Evolutionary conservation across 2,888 invertebrate species (phyloP), one percentile per base, ranked within the genome.

Genomic region (Slavum lentiscoides): DNA sequence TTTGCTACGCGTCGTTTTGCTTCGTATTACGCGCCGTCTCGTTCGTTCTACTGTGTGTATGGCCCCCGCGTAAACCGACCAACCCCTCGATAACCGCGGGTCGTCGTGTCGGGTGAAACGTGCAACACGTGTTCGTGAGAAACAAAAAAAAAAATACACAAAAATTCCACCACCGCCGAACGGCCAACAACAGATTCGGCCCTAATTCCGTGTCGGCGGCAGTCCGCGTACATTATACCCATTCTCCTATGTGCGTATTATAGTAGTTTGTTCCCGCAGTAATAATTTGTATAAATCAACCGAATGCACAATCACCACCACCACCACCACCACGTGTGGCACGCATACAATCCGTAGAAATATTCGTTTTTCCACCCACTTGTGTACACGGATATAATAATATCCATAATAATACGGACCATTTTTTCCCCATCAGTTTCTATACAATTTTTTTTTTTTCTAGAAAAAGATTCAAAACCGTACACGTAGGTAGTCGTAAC

Each of bases 81-180:
- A 30, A 30, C 43, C 43, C 11, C 43, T 11, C 43, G 43, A 43
- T 30, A 30, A 30, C 30, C 30, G 30, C 30, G 30, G 30, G 30
- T 30, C 59, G 21, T 68, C 68, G 49, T 49, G 68, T 49, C 30
- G 15, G 39, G 21, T 49, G 3, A 11, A 53, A 53, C 43, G 23
- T 75, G 39, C 75, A 67, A 75, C 75, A 68, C 9, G 75, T 76
- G 75, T 68, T 76, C 68, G 68, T 68, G 59, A 23, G 67, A 68
- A 68, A 67, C 58, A 59, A 30, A 43, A 59, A 62, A 23, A 75
- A n/a, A n/a, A n/a, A n/a, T n/a, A 55, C 39, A n/a, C 17, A 66
- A 75, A 70, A 67, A 67, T 55, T 67, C 43, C 17, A 64, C 58
- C 30, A 59, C 55, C 30, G 49, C 2, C 4, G 43, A 1, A 30